phyloP scores from a whole-genome alignment of 2,888 invertebrate species.

The Hemistola chrysoprasaria region DNA sequence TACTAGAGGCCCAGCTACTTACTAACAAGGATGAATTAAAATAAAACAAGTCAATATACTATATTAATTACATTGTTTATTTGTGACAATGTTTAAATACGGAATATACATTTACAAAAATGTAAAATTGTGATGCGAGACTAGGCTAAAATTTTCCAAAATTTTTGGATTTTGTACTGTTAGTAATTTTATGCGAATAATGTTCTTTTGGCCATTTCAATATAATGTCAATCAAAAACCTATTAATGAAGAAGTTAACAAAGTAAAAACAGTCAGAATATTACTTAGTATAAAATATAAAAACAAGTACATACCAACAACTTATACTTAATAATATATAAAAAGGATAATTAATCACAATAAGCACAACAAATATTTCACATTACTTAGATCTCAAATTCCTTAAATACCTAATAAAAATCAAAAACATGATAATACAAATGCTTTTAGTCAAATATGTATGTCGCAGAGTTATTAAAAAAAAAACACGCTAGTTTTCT shows the following conservation, averaged over 20 bases:
- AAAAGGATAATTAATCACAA: conserved; percentile 23
- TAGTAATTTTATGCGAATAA: conserved; percentile 6
- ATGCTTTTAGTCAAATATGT: conserved; percentile 15
- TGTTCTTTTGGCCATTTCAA: conserved; percentile 6
- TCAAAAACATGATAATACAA: conserved; percentile 14
- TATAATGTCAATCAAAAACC: too few relatives aligned
- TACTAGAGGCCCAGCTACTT: too few relatives aligned
- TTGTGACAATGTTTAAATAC: conserved; percentile 77
- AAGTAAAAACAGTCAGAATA: conserved; percentile 4
- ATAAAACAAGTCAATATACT: conserved; percentile 46
- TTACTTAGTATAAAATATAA: conserved; percentile 31
- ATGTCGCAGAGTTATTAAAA: too few relatives aligned
- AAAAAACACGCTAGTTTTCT: too few relatives aligned
- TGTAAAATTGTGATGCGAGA: conserved; percentile 66
- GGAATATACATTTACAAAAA: conserved; percentile 58
- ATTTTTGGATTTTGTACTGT: conserved; percentile 24
- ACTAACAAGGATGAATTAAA: too few relatives aligned
- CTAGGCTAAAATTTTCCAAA: conserved; percentile 38
- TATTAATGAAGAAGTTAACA: conserved; percentile 13
- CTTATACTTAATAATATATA: conserved; percentile 27
- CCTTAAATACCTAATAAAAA: conserved; percentile 16
- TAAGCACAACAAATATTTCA: conserved; percentile 28
- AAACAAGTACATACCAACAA: conserved; percentile 27
- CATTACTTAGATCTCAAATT: conserved; percentile 19
- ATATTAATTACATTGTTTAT: conserved; percentile 79